Percentiles rank a stretch among this genome's conserved stretches.
Evolutionary conservation across 2,888 invertebrate species (phyloP).

Genomic region (Argyresthia albistria): DNA sequence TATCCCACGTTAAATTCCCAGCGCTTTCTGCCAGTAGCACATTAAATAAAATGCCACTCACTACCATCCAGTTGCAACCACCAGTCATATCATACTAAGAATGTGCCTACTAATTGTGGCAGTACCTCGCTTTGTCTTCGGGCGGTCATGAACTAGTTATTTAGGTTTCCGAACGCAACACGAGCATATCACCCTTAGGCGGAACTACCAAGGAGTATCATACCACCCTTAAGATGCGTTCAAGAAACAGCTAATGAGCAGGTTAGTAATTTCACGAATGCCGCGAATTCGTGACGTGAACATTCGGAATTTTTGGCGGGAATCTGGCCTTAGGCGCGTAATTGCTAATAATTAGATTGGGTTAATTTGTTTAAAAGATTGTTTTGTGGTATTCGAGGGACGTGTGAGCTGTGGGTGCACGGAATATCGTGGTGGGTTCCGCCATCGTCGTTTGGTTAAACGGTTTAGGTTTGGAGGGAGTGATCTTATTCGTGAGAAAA

Average conservation of each 20-base stretch:
- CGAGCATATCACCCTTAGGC: not conserved
- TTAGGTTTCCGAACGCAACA: conserved; percentile 7
- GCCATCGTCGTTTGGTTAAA: conserved; percentile 11
- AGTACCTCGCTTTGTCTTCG: conserved; percentile 29
- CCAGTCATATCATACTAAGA: conserved; percentile 13
- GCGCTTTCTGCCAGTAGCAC: not conserved
- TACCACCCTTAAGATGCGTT: not conserved
- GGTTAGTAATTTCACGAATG: conserved; percentile 10
- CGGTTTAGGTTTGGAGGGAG: conserved; percentile 1
- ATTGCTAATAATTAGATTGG: conserved; percentile 13
- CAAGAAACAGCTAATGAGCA: conserved; percentile 2
- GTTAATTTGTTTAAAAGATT: conserved; percentile 11
- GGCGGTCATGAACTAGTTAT: conserved; percentile 40
- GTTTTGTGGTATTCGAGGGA: conserved; percentile 9
- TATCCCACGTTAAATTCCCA: not conserved
- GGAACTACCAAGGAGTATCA: not conserved
- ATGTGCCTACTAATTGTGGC: conserved; percentile 29
- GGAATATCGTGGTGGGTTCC: conserved; percentile 12
- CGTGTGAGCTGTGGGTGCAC: conserved; percentile 13
- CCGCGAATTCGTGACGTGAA: conserved; percentile 17
- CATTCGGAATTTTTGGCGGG: conserved; percentile 18
- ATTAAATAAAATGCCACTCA: not conserved
- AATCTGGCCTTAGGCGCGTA: conserved; percentile 10
- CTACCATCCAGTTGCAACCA: not conserved
- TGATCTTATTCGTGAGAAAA: conserved; percentile 3